Base-by-base conservation (phyloP, 2,113 vertebrate genomes). In the Abramis brama region DNA sequence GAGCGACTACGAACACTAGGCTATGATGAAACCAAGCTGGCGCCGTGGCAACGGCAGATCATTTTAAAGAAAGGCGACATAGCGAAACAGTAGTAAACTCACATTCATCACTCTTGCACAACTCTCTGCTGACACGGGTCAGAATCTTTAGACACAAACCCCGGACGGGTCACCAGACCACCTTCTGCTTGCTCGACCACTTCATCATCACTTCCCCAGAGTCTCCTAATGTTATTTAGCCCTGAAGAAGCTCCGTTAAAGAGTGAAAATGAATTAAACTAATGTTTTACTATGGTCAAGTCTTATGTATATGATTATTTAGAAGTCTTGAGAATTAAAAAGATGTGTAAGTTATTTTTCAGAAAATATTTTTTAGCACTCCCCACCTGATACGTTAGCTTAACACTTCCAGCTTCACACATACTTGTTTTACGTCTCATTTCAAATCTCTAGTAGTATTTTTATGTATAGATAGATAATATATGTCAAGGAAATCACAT, bases 21-120 rank as follows among this genome's bases (percentile, higher is more conserved):
- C 89, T 99, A 97, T 30, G 98, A 99, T 17, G 98, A 99, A 91
- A 95, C 94, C 92, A 99, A 99, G 91, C 94, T 99, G 93, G 97
- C 97, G 0, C 97, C 98, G 50, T 99, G 98, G 98, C 98, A 99
- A 91, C 93, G 97, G 90, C 97, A 99, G 94, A 95, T 99, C 91
- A 97, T 99, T 91, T 94, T 99, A 90, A 99, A 97, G 95, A 99
- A 99, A 92, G 98, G 98, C 87, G 98, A 99, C 88, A 95, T 96
- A 91, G 94, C 96, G 83, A 99, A 99, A 95, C 92, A 98, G 91
- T 97, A 95, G 92, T 82, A 52, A 52, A 36, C 21, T 27, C 52
- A 36, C 10, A 25, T 30, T 23, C 47, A 77, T 68, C 2, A 25
- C 57, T 23, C 84, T 52, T 68, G 62, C 62, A 21, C 62, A 36